Evolutionary conservation across 2,797 vertebrate species (phyloP), one percentile per base, ranked within the genome.

Genomic region (Sebastes hubbsi): DNA sequence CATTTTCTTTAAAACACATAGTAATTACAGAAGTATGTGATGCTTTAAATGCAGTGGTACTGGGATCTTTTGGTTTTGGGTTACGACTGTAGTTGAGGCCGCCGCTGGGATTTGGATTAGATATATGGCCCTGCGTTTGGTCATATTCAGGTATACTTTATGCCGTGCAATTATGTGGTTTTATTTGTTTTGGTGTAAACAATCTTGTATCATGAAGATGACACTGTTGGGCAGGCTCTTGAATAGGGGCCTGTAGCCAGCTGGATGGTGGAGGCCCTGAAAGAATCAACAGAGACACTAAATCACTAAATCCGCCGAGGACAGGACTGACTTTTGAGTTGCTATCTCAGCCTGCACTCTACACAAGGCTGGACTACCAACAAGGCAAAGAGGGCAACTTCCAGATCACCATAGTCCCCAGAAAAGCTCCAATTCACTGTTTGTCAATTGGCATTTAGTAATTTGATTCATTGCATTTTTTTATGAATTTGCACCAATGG

Each of bases 1-100:
- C 60, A 20, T 84, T 84, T 87, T 80, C 78, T 89, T 89, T 86
- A 77, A 86, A 89, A 79, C 80, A 87, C 87, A 83, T 63, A 77
- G 88, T 89, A 90, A 93, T 94, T 91, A 94, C 78, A 80, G 55
- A 91, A 89, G 84, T 86, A 92, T 93, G 89, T 69, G 72, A 91
- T 87, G 75, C 79, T 80, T 86, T 82, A 82, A 89, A 82, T 88
- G 56, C 81, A 86, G 82, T 86, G 81, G 82, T 76, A 60, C 67
- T 81, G 67, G 58, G 75, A 87, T 77, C 75, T 80, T 86, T 80
- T 74, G 83, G 84, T 87, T 91, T 89, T 67, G 78, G 86, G 81
- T 82, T 86, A 68, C 64, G 75, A 83, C 84, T 83, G 80, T 64
- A 81, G 85, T 81, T 80, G 74, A 86, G 80, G 75, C 81, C 13